Conservation (phyloP, 2,797 vertebrate species). For the Helicolenus hilgendorfi region DNA sequence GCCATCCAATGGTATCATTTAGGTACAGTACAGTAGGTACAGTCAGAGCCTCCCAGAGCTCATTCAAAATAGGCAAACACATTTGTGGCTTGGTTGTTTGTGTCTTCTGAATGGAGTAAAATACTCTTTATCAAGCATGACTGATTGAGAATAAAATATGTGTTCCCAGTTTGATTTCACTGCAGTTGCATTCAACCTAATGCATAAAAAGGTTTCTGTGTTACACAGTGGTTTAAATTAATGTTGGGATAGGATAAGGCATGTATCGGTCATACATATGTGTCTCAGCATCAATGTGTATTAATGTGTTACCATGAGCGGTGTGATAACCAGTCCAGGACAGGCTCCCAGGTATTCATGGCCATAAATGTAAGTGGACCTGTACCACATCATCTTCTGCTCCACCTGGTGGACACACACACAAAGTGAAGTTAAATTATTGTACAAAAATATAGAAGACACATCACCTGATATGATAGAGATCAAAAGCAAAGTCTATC, state of each 20-base stretch:
- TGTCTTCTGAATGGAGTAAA: not conserved
- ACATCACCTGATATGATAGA: no score
- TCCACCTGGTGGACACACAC: no score
- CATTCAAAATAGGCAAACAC: no score
- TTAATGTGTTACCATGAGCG: slow-evolving; percentile 81
- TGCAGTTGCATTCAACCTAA: not conserved
- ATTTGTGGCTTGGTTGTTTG: no score
- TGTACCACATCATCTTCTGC: no score
- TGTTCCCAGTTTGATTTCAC: not conserved
- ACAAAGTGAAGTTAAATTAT: no score
- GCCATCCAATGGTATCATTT: no score
- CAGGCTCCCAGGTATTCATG: slow-evolving; percentile 94
- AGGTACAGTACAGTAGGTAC: no score
- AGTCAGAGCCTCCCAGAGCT: no score
- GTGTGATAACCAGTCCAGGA: slow-evolving; percentile 94
- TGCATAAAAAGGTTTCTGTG: not conserved
- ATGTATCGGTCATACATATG: not conserved
- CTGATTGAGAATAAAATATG: not conserved
- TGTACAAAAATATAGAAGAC: no score
- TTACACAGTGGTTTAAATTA: not conserved
- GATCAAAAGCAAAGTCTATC: no score
- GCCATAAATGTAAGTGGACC: slow-evolving; percentile 91
- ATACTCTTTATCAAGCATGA: no score
- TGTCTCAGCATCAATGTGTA: not conserved
- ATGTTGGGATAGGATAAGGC: not conserved